Percentiles rank a stretch among this genome's conserved stretches.
Evolutionary conservation across 1,140 invertebrate genomes (phyloP).

Genomic region (Drosophila ironensis): DNA sequence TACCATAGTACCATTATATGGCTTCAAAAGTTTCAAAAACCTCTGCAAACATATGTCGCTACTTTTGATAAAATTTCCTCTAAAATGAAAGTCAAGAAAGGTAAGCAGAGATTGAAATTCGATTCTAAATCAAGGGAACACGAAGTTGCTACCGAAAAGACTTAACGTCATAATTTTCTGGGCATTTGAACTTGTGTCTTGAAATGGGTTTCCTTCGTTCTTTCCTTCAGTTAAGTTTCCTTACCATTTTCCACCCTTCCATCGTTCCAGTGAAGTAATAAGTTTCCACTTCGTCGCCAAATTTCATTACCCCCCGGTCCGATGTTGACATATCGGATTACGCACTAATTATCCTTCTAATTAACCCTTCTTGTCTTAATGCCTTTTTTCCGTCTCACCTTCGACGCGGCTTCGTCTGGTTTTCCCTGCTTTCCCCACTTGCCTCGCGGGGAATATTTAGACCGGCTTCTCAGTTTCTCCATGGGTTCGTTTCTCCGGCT

Average conservation of each 20-base stretch:
- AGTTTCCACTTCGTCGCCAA: slow-evolving; percentile 55
- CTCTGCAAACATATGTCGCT: no score
- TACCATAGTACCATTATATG: no score
- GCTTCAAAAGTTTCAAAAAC: no score
- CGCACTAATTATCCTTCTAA: slow-evolving; percentile 80
- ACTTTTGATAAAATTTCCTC: no score
- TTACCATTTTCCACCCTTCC: neutral
- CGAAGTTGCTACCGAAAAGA: slow-evolving; percentile 1
- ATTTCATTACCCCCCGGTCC: slow-evolving; percentile 56
- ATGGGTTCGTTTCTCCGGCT: slow-evolving; percentile 7
- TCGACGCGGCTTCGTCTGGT: slow-evolving; percentile 14
- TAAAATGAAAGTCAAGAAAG: neutral
- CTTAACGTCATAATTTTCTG: slow-evolving; percentile 70
- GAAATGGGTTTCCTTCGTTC: neutral
- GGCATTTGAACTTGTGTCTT: slow-evolving; percentile 31
- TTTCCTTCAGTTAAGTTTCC: neutral
- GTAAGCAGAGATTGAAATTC: neutral
- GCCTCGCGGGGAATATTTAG: slow-evolving; percentile 15
- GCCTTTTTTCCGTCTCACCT: slow-evolving; percentile 43
- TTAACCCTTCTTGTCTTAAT: slow-evolving; percentile 72
- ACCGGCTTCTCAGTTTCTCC: slow-evolving; percentile 15
- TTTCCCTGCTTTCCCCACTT: no score
- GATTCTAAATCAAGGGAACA: neutral
- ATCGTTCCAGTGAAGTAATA: slow-evolving; percentile 32
- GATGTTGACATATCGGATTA: slow-evolving; percentile 79